These are phyloP conservation scores for Lamellibrachia satsuma DNA, from an alignment of 2,888 invertebrate species.

Conservation along the genomic window DNA sequence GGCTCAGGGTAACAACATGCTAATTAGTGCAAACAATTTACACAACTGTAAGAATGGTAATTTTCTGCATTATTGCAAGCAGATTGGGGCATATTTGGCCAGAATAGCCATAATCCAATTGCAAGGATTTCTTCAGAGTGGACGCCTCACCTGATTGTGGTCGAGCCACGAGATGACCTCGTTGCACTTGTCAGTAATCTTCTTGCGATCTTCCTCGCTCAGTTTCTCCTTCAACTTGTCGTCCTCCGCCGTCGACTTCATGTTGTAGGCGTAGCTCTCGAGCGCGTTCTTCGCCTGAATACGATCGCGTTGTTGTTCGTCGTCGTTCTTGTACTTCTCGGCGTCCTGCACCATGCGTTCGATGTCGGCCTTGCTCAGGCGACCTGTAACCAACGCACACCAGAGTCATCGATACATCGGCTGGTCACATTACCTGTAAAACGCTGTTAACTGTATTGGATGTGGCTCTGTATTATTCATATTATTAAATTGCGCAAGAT, in stretches of 20 bases:
- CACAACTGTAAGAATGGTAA: no score
- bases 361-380: constrained; percentile 77
- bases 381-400: constrained; percentile 22
- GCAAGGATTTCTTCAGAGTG: neutral
- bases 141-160: constrained; percentile 64
- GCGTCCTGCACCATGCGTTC: constrained; percentile 72
- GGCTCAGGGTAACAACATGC: no score
- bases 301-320: constrained; percentile 55
- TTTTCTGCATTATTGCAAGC: no score
- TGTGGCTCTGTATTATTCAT: no score
- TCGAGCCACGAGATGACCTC: constrained; percentile 80
- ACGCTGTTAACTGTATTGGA: no score
- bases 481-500: no score
- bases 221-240: constrained; percentile 91
- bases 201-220: constrained; percentile 79
- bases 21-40: no score
- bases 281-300: constrained; percentile 44
- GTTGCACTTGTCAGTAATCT: constrained; percentile 84
- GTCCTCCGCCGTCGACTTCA: constrained; percentile 87
- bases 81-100: neutral
- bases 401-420: neutral
- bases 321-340: constrained; percentile 56
- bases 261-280: constrained; percentile 72
- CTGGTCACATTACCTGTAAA: neutral
- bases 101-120: neutral